Conservation (phyloP, 2,113 vertebrate genomes). For the Dermatemys mawii region DNA sequence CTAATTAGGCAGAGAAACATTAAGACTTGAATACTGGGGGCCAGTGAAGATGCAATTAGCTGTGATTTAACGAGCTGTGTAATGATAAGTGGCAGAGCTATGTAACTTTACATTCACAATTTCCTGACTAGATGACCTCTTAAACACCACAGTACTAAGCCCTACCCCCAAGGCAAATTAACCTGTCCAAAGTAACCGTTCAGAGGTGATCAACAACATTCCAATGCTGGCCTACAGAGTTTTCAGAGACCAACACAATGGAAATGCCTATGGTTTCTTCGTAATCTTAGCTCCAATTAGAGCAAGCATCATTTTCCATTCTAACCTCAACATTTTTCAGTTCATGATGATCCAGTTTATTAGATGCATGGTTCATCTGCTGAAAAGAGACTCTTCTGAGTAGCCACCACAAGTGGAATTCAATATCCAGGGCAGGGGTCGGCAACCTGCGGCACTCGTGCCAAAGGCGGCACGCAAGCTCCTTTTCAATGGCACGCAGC, state of each 20-base stretch:
- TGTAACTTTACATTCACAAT: slow-evolving; percentile 78
- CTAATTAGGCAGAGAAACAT: slow-evolving; percentile 67
- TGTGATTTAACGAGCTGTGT: slow-evolving; percentile 82
- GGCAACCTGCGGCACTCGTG: too few species aligned
- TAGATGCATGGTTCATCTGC: slow-evolving; percentile 9
- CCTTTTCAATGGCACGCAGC: too few species aligned
- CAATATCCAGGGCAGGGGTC: too few species aligned
- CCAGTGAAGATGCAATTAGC: slow-evolving; percentile 78
- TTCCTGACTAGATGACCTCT: slow-evolving; percentile 80
- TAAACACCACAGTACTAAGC: slow-evolving; percentile 34
- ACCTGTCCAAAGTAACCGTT: slow-evolving; percentile 50
- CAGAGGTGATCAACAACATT: slow-evolving; percentile 17
- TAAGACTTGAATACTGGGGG: slow-evolving; percentile 58
- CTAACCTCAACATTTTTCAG: slow-evolving; percentile 38
- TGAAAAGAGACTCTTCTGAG: slow-evolving; percentile 46
- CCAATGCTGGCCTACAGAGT: not conserved
- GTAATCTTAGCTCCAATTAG: slow-evolving; percentile 20
- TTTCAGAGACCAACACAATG: not conserved
- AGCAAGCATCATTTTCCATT: slow-evolving; percentile 4
- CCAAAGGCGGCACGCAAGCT: too few species aligned
- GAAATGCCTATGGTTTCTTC: slow-evolving; percentile 33
- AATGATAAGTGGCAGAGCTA: slow-evolving; percentile 80
- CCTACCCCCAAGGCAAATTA: slow-evolving; percentile 47
- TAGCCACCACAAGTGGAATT: accelerated
- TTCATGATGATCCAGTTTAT: slow-evolving; percentile 20